phyloP scores from a whole-genome alignment of 2,797 vertebrate genomes.

The Crenichthys baileyi region DNA sequence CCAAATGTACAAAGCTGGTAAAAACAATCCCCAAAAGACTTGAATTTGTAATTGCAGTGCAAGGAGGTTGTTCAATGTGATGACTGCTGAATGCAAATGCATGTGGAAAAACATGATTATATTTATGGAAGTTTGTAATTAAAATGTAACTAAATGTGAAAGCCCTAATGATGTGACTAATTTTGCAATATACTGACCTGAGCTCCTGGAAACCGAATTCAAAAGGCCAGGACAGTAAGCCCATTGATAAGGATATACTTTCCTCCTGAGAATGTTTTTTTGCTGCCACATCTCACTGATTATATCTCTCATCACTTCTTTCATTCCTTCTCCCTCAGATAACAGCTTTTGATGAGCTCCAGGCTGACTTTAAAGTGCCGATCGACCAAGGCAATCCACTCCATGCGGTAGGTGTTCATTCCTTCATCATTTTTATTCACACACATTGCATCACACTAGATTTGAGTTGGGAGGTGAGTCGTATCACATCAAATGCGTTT shows the following conservation, averaged over 20 bases:
- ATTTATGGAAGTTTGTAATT: neutral
- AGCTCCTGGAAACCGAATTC: neutral
- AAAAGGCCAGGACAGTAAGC: neutral
- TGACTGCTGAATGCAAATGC: too few relatives aligned
- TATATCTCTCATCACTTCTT: slow-evolving; percentile 46
- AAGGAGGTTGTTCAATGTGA: too few relatives aligned
- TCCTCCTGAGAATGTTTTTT: slow-evolving; percentile 3
- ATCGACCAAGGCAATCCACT: slow-evolving; percentile 97
- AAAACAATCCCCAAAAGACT: too few relatives aligned
- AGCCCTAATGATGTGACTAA: neutral
- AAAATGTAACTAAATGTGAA: neutral
- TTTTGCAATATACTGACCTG: neutral
- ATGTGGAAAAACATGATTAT: neutral
- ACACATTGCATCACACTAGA: neutral
- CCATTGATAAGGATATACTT: neutral
- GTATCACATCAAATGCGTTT: neutral
- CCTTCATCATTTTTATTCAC: neutral
- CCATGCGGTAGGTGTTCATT: slow-evolving; percentile 87
- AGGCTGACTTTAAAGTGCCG: slow-evolving; percentile 97
- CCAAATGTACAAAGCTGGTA: too few relatives aligned
- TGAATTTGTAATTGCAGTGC: too few relatives aligned
- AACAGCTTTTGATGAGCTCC: slow-evolving; percentile 96
- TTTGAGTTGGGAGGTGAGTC: neutral
- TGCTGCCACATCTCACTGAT: slow-evolving; percentile 36
- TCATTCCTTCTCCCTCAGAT: slow-evolving; percentile 80